Evolutionary conservation across 2,113 vertebrate species (phyloP).

Genomic region (Gadus chalcogrammus): DNA sequence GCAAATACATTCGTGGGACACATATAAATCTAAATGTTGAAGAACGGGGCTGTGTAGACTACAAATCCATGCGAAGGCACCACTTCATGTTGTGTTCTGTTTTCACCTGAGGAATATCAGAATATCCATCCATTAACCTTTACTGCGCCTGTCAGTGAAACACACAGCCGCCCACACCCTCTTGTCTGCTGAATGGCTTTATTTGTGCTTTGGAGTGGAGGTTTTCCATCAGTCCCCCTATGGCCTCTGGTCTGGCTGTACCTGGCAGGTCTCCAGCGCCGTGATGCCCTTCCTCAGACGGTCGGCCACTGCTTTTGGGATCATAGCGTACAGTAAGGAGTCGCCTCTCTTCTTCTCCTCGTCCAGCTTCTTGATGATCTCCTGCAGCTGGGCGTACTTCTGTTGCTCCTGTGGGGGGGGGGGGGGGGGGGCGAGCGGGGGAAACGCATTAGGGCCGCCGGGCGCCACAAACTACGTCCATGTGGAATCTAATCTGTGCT

Average conservation of each 20-base stretch:
- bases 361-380: conserved; percentile 75
- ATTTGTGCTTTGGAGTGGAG: no score
- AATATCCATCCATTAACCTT: no score
- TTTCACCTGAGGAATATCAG: no score
- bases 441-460: neutral
- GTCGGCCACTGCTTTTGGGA: conserved; percentile 72
- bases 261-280: conserved; percentile 72
- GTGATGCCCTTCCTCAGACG: conserved; percentile 71
- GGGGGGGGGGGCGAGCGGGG: conserved; percentile 29
- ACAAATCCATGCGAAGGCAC: no score
- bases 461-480: neutral
- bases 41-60: no score
- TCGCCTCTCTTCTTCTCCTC: conserved; percentile 74
- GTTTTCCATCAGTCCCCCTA: neutral
- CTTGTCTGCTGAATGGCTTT: no score
- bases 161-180: no score
- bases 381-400: conserved; percentile 72
- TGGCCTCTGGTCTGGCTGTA: conserved; percentile 23
- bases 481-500: neutral
- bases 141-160: no score
- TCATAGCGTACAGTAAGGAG: conserved; percentile 75
- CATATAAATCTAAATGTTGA: no score
- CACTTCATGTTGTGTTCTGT: no score
- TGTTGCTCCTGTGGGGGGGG: conserved; percentile 68
- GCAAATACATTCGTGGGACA: no score